Conservation (phyloP, 2,888 invertebrate genomes). For the Euphydryas editha region DNA sequence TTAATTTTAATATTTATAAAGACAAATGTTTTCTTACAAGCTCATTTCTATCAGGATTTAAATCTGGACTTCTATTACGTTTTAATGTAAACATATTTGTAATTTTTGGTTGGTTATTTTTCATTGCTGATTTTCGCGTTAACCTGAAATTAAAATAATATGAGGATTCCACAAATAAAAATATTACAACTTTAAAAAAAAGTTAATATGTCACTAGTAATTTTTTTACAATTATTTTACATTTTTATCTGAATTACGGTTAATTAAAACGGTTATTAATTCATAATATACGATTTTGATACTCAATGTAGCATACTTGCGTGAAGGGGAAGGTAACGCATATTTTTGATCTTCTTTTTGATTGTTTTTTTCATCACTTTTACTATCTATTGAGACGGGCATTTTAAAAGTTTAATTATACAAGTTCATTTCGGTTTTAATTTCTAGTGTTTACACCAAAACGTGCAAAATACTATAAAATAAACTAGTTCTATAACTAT, state of each 20-base stretch:
- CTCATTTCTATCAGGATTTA: slow-evolving; percentile 23
- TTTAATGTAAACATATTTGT: slow-evolving; percentile 59
- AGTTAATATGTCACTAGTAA: background rate
- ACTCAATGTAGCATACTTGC: background rate
- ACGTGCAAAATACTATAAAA: background rate
- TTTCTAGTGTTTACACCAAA: background rate
- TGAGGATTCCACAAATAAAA: background rate
- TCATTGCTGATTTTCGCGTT: slow-evolving; percentile 2
- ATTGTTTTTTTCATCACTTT: slow-evolving; percentile 1
- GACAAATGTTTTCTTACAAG: slow-evolving; percentile 3
- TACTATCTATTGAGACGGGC: background rate
- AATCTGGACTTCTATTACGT: slow-evolving; percentile 55
- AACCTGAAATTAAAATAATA: slow-evolving; percentile 18
- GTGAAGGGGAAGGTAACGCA: background rate
- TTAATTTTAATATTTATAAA: background rate
- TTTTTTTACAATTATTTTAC: background rate
- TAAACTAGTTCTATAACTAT: background rate
- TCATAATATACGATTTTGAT: background rate
- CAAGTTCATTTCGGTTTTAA: background rate
- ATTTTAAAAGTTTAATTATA: background rate
- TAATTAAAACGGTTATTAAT: too few species aligned
- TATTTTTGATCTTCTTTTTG: background rate
- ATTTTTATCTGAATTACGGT: too few species aligned
- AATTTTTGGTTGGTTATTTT: slow-evolving; percentile 55
- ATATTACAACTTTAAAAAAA: background rate